These are phyloP conservation scores for Meloidogyne chitwoodi DNA, from an alignment of 1,140 invertebrate genomes.

Conservation along the genomic window DNA sequence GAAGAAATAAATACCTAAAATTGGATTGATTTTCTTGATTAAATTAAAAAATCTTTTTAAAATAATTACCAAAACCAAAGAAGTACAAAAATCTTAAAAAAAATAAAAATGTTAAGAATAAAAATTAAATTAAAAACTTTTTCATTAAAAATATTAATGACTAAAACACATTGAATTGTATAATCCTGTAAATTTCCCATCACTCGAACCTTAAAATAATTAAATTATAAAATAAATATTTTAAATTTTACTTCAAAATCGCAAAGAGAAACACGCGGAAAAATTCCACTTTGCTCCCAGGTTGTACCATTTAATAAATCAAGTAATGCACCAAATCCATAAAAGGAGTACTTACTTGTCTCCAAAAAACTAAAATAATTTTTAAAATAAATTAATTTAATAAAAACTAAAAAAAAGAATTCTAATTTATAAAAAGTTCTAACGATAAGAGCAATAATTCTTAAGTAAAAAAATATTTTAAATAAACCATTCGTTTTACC, in stretches of 20 bases:
- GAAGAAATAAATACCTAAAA: constrained; percentile 62
- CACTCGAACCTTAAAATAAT: constrained; percentile 50
- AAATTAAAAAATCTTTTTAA: too few relatives aligned
- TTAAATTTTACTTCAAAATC: constrained; percentile 61
- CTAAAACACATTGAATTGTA: constrained; percentile 65
- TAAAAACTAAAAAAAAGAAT: background rate
- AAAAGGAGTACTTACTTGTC: constrained; percentile 37
- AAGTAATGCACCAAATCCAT: constrained; percentile 47
- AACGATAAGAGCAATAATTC: too few relatives aligned
- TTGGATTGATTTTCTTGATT: too few relatives aligned
- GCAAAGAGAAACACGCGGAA: constrained; percentile 64
- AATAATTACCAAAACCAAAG: constrained; percentile 27
- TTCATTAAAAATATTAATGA: constrained; percentile 65
- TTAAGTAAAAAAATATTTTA: too few relatives aligned
- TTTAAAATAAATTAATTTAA: background rate
- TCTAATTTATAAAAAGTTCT: too few relatives aligned
- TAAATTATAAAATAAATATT: constrained; percentile 61
- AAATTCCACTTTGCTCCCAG: constrained; percentile 60
- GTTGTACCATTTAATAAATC: constrained; percentile 47
- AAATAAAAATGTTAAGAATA: constrained; percentile 27
- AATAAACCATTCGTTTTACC: too few relatives aligned
- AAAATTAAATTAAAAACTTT: constrained; percentile 65
- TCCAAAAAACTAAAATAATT: constrained; percentile 46
- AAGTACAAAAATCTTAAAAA: constrained; percentile 24
- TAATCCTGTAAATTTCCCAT: constrained; percentile 61